Percentiles rank a stretch among this genome's conserved stretches.
These are phyloP conservation scores for Drosophila bocki DNA, from an alignment of 1,140 invertebrate species.

Conservation along the genomic window DNA sequence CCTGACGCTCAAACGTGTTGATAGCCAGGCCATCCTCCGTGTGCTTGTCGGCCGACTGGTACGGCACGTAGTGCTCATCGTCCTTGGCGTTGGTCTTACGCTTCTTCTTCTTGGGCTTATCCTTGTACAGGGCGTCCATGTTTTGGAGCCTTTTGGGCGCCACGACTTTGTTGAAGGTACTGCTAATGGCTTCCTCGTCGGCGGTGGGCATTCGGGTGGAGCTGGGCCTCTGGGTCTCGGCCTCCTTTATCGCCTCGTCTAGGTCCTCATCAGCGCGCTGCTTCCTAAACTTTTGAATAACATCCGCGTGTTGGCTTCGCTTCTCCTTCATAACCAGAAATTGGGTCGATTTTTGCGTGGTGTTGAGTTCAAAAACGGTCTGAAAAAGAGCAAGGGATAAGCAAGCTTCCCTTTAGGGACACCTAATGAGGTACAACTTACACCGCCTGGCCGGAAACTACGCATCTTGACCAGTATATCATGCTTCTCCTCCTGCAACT, in stretches of 20 bases:
- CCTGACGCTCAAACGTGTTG: constrained; percentile 91
- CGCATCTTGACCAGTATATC: constrained; percentile 92
- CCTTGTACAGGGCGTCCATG: constrained; percentile 87
- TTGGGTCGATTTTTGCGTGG: constrained; percentile 91
- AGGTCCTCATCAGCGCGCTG: constrained; percentile 80
- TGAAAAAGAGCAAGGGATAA: constrained; percentile 78
- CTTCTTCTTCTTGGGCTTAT: constrained; percentile 86
- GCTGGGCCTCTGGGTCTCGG: constrained; percentile 38
- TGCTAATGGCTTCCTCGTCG: constrained; percentile 72
- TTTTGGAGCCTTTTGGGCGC: constrained; percentile 87
- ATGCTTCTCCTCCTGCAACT: constrained; percentile 80
- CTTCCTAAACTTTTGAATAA: constrained; percentile 86
- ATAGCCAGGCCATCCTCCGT: constrained; percentile 95
- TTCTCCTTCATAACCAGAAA: constrained; percentile 91
- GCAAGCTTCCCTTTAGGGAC: neutral
- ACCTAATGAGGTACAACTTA: constrained; percentile 86
- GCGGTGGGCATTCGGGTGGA: constrained; percentile 26
- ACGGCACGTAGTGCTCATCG: constrained; percentile 94
- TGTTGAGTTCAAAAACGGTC: constrained; percentile 97
- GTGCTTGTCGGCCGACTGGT: constrained; percentile 93
- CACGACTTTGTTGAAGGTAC: constrained; percentile 86
- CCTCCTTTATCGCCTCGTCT: constrained; percentile 67
- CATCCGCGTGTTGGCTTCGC: constrained; percentile 88
- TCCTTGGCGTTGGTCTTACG: constrained; percentile 87
- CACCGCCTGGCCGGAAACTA: constrained; percentile 92